Conservation (phyloP, 1,140 invertebrate genomes). For the Thaumatotibia leucotreta region DNA sequence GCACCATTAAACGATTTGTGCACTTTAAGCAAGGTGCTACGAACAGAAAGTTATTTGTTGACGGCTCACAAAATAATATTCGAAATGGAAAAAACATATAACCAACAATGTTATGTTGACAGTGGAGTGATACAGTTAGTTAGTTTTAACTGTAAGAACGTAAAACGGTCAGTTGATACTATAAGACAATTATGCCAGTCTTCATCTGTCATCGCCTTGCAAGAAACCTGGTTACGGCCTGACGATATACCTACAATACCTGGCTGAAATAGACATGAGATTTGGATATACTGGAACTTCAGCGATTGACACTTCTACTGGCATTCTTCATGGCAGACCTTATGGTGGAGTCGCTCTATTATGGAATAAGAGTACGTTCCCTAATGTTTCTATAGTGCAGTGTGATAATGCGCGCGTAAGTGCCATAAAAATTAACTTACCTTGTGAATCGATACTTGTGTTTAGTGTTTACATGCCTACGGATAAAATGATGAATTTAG, state of each 20-base stretch:
- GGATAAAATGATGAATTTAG: slow-evolving; percentile 2
- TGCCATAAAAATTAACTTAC: slow-evolving; percentile 11
- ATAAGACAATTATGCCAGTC: slow-evolving; percentile 14
- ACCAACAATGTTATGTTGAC: too few species aligned
- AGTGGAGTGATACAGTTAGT: too few species aligned
- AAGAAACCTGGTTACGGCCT: slow-evolving; percentile 19
- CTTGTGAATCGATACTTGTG: neutral
- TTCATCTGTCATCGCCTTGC: slow-evolving; percentile 17
- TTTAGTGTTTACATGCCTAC: slow-evolving; percentile 20
- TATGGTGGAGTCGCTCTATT: slow-evolving; percentile 18
- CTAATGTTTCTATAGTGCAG: slow-evolving; percentile 8
- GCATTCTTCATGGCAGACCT: slow-evolving; percentile 7
- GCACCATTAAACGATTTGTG: too few species aligned
- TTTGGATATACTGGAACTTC: slow-evolving; percentile 17
- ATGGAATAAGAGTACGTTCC: slow-evolving; percentile 17
- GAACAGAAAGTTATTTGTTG: too few species aligned
- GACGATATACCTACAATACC: slow-evolving; percentile 16
- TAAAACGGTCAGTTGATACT: slow-evolving; percentile 16
- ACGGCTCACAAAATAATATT: too few species aligned
- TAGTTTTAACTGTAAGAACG: slow-evolving; percentile 24
- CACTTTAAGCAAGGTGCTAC: too few species aligned
- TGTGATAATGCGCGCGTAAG: slow-evolving; percentile 17
- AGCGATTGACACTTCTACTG: slow-evolving; percentile 7
- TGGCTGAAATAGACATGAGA: slow-evolving; percentile 9
- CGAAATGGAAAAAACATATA: too few species aligned